Percentiles rank a stretch among this genome's conserved stretches.
Evolutionary conservation across 2,113 vertebrate genomes (phyloP).

Genomic region (Aspiorhynchus laticeps): DNA sequence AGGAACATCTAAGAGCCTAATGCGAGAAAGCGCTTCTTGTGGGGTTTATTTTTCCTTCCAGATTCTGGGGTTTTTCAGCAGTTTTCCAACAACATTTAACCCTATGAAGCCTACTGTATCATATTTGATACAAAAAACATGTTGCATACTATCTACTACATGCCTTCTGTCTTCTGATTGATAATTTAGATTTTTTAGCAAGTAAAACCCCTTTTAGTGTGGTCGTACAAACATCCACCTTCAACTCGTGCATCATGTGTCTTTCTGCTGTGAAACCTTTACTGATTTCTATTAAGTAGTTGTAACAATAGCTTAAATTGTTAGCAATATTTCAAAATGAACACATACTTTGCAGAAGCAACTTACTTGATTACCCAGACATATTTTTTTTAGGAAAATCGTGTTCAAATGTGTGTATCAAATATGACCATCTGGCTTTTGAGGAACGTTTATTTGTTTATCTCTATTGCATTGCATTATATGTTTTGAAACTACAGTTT

Average conservation of each 20-base stretch:
- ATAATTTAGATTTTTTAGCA: background rate
- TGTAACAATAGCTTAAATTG: background rate
- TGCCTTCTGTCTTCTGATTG: background rate
- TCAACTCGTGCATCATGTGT: no score
- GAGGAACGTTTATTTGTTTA: background rate
- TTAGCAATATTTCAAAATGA: background rate
- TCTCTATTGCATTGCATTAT: background rate
- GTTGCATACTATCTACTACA: background rate
- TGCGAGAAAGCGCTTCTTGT: background rate
- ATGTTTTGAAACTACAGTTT: background rate
- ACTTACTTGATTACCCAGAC: background rate
- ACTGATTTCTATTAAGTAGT: background rate
- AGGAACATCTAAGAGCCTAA: conserved; percentile 12
- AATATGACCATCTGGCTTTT: background rate
- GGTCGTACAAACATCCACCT: background rate
- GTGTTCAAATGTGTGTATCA: background rate
- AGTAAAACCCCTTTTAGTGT: background rate
- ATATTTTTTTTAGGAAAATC: background rate
- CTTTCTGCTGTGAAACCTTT: background rate
- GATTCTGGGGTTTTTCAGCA: background rate
- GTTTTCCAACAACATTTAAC: background rate
- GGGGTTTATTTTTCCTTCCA: background rate
- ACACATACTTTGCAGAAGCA: background rate
- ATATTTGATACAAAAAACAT: background rate
- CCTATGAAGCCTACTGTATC: background rate